phyloP scores from a whole-genome alignment of 2,888 invertebrate species.

The Tanytarsus gracilentus region DNA sequence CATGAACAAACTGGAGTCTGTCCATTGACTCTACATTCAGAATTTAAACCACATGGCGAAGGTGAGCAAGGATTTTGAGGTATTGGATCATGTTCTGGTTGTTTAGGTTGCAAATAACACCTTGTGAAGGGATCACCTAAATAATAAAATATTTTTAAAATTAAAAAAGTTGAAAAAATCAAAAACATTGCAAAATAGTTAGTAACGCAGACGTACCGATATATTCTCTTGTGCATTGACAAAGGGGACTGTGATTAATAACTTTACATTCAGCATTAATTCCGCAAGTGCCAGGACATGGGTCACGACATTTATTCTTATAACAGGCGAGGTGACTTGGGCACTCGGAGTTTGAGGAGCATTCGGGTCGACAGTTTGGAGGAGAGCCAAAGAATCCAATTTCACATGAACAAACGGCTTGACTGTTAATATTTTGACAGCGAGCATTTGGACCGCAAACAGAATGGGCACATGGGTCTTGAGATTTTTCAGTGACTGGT shows the following conservation, averaged over 20 bases:
- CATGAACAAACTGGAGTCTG: conserved; percentile 63
- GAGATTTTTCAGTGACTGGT: not conserved
- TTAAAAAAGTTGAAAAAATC: not conserved
- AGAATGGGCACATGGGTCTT: conserved; percentile 59
- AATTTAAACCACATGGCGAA: conserved; percentile 58
- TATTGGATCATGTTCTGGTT: not conserved
- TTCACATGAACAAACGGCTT: conserved; percentile 56
- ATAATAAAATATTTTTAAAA: not conserved
- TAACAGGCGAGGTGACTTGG: conserved; percentile 59
- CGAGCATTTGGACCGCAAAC: conserved; percentile 76
- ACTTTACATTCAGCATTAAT: conserved; percentile 53
- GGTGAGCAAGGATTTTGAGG: conserved; percentile 57
- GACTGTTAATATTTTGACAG: conserved; percentile 52
- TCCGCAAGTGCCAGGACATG: conserved; percentile 68
- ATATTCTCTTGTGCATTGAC: conserved; percentile 53
- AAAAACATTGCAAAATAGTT: not conserved
- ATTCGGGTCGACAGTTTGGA: conserved; percentile 61
- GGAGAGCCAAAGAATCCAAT: conserved; percentile 49
- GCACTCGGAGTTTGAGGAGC: conserved; percentile 67
- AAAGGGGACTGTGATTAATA: conserved; percentile 60
- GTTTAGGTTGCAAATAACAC: not conserved
- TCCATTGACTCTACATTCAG: conserved; percentile 52
- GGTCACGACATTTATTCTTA: conserved; percentile 64
- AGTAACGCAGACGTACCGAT: conserved; percentile 42
- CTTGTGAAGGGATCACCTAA: not conserved